Evolutionary conservation across 2,113 vertebrate genomes (phyloP).

Genomic region (Epinephelus cyanopodus): DNA sequence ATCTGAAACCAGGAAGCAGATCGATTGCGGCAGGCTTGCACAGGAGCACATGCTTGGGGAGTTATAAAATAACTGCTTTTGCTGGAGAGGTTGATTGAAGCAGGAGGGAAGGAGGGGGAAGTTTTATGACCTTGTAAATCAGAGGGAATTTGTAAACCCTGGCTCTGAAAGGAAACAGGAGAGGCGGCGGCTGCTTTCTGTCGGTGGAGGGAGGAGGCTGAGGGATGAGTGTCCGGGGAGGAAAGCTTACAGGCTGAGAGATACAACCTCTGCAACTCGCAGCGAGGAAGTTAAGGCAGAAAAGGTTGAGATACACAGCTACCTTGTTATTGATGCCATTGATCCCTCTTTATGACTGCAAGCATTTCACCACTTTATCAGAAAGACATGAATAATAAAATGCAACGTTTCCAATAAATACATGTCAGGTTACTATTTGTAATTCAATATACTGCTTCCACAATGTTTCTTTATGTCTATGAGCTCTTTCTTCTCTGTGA

Average conservation of each 20-base stretch:
- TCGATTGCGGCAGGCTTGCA: slow-evolving; percentile 39
- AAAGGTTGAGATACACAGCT: neutral
- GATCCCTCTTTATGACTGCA: neutral
- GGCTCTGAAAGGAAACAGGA: slow-evolving; percentile 58
- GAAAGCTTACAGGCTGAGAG: neutral
- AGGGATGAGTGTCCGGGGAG: slow-evolving; percentile 30
- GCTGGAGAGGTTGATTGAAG: slow-evolving; percentile 66
- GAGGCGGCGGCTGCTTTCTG: slow-evolving; percentile 42
- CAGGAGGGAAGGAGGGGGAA: slow-evolving; percentile 40
- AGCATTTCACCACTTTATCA: neutral
- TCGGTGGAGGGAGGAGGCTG: slow-evolving; percentile 14
- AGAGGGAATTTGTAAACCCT: slow-evolving; percentile 74
- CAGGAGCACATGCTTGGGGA: slow-evolving; percentile 28
- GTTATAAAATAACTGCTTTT: slow-evolving; percentile 62
- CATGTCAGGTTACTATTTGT: neutral
- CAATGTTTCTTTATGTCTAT: no score
- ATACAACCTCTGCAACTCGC: neutral
- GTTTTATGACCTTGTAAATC: slow-evolving; percentile 79
- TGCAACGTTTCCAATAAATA: neutral
- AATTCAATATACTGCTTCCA: neutral
- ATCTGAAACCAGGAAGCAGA: slow-evolving; percentile 41
- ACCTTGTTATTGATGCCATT: neutral
- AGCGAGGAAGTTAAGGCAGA: neutral
- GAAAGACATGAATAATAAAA: neutral
- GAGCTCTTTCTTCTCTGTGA: no score